Evolutionary conservation across 2,113 vertebrate species (phyloP).

Genomic region (Zosterops borbonicus): DNA sequence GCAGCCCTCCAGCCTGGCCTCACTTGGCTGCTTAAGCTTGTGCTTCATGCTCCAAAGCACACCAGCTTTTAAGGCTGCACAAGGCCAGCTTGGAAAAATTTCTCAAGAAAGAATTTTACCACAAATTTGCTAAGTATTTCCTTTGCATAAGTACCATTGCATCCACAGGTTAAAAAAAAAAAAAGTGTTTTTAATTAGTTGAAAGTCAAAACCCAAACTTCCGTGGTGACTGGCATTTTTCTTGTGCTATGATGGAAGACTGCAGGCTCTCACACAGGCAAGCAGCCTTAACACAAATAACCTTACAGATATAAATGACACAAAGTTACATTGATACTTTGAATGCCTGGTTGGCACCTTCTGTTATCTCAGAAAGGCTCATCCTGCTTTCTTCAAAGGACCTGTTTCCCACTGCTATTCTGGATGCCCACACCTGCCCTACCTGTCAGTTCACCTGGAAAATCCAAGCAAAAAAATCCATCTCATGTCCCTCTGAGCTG

Average conservation of each 20-base stretch:
- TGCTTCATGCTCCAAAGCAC: background rate
- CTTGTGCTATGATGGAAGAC: too few species aligned
- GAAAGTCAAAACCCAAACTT: background rate
- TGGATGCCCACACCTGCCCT: background rate
- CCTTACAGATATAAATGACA: background rate
- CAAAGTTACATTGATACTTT: background rate
- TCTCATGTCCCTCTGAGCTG: background rate
- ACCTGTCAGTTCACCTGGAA: background rate
- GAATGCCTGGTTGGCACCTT: background rate
- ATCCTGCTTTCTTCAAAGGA: background rate
- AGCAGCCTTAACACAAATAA: background rate
- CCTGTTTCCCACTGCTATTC: background rate
- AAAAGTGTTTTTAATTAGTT: background rate
- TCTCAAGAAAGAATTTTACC: background rate
- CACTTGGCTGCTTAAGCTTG: background rate
- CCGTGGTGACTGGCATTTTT: too few species aligned
- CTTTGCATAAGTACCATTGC: background rate
- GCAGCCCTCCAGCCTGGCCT: background rate
- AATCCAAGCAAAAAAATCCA: background rate
- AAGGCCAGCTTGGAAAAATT: background rate
- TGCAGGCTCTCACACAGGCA: background rate
- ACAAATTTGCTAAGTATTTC: background rate
- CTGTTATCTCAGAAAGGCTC: background rate
- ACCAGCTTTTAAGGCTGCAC: background rate
- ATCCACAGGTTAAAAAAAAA: background rate